Evolutionary conservation across 2,888 invertebrate species (phyloP).

Genomic region (Nomada fabriciana): DNA sequence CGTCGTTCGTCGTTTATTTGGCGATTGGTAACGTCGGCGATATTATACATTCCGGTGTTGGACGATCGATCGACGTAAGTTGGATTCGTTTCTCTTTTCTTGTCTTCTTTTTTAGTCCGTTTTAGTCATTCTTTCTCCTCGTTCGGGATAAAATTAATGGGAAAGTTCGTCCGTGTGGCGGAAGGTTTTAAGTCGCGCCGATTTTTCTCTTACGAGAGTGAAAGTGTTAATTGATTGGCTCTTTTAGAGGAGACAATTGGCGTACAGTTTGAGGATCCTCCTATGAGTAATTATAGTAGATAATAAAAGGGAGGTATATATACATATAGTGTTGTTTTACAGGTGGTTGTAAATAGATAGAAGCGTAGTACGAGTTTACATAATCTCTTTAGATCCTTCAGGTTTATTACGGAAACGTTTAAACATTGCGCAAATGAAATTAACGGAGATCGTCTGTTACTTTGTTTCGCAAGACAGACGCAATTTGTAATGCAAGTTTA

Average conservation of each 20-base stretch:
- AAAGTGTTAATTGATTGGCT: slow-evolving; percentile 3
- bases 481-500: background rate
- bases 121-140: background rate
- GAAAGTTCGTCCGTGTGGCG: slow-evolving; percentile 10
- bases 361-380: background rate
- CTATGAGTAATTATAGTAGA: background rate
- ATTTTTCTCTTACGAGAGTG: slow-evolving; percentile 10
- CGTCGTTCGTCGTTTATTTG: background rate
- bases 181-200: background rate
- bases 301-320: background rate
- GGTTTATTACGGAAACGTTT: background rate
- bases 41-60: background rate
- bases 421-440: slow-evolving; percentile 10
- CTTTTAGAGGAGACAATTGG: slow-evolving; percentile 7
- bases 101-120: background rate
- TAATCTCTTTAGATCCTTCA: background rate
- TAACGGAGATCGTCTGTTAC: slow-evolving; percentile 4
- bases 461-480: background rate
- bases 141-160: background rate
- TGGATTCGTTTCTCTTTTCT: background rate
- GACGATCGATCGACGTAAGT: slow-evolving; percentile 9
- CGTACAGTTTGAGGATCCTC: background rate
- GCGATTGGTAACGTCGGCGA: too few species aligned
- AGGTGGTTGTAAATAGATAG: background rate
- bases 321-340: background rate